Evolutionary conservation across 2,888 invertebrate species (phyloP).

Genomic region (Rhagonycha fulva): DNA sequence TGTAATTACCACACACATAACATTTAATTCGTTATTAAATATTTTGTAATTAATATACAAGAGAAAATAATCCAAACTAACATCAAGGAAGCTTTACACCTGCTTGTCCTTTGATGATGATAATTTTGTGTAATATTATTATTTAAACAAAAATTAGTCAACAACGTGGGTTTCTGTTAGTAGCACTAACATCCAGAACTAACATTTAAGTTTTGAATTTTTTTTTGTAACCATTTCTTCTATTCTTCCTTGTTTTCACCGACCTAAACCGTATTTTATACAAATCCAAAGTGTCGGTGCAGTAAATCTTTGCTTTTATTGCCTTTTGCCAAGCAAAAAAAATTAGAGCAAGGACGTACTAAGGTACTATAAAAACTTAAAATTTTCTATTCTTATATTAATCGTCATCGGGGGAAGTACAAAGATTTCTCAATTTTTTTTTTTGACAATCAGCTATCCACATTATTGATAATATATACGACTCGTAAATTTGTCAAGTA

Average conservation of each 20-base stretch:
- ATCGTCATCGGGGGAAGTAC: neutral
- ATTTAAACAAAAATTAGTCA: neutral
- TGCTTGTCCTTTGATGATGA: neutral
- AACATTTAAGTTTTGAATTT: neutral
- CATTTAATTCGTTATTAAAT: neutral
- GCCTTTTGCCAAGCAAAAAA: neutral
- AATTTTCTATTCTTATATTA: neutral
- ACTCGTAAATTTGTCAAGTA: neutral
- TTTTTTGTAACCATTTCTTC: neutral
- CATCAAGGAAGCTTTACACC: neutral
- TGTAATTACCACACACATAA: neutral
- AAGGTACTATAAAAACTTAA: neutral
- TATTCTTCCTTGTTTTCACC: neutral
- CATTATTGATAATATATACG: neutral
- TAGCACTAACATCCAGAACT: neutral
- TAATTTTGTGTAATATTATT: neutral
- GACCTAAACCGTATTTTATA: neutral
- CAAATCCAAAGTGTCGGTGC: neutral
- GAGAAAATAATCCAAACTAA: neutral
- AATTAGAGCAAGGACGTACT: neutral
- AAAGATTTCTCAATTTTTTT: neutral
- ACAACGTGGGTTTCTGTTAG: neutral
- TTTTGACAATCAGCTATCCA: neutral
- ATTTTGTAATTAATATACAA: neutral
- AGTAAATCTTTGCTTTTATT: neutral